phyloP scores from a whole-genome alignment of 2,113 vertebrate genomes.

The Phylloscopus trochiloides region DNA sequence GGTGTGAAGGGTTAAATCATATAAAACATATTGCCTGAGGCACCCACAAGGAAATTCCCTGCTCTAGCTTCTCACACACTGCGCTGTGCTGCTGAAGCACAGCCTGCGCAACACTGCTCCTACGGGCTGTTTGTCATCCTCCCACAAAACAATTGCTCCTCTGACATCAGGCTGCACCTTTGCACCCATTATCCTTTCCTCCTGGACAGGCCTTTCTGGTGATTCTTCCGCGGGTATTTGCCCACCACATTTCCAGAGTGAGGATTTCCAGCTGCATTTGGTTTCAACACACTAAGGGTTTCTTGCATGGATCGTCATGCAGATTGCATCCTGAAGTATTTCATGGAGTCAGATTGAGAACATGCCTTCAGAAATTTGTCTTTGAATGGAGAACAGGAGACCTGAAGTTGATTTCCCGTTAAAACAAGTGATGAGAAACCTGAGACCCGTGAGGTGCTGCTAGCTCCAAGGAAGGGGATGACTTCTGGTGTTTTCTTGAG shows the following conservation, averaged over 20 bases:
- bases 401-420: not conserved
- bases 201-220: not conserved
- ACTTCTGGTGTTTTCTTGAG: not conserved
- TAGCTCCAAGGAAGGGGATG: not conserved
- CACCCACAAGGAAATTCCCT: not conserved
- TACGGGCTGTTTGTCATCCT: not conserved
- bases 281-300: not conserved
- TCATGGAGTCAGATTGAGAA: not conserved
- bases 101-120: not conserved
- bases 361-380: not conserved
- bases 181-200: not conserved
- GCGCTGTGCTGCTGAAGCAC: not conserved
- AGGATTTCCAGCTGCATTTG: not conserved
- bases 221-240: not conserved
- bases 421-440: not conserved
- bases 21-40: not conserved
- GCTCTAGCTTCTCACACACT: not conserved
- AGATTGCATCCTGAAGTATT: not conserved
- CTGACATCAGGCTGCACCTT: not conserved
- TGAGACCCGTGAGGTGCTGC: not conserved
- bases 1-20: not conserved
- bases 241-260: not conserved
- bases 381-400: not conserved
- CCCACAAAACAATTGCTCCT: not conserved
- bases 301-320: not conserved